Evolutionary conservation across 2,888 invertebrate genomes (phyloP).

Genomic region (Drosophila pseudotakahashii): DNA sequence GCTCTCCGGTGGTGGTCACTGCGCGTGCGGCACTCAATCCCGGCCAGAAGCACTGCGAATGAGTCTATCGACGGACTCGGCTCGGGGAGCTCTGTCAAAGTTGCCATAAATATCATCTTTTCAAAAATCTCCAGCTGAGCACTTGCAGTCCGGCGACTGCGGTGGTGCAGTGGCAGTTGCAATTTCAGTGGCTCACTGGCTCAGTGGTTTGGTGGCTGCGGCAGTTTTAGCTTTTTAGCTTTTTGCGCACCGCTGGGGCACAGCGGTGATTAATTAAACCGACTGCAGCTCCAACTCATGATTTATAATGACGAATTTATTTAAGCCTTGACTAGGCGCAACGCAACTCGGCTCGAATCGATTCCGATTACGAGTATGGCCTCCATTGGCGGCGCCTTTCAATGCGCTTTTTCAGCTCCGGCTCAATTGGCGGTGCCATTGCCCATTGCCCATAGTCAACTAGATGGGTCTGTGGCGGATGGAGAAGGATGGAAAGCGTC

Average conservation of each 20-base stretch:
- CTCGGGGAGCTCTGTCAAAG: conserved; percentile 75
- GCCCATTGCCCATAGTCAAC: conserved; percentile 10
- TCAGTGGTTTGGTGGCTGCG: no score
- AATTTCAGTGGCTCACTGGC: conserved; percentile 31
- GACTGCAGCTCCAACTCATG: conserved; percentile 70
- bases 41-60: conserved; percentile 57
- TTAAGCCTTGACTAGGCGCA: conserved; percentile 67
- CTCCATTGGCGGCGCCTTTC: conserved; percentile 67
- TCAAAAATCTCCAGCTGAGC: conserved; percentile 78
- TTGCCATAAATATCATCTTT: conserved; percentile 83
- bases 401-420: conserved; percentile 67
- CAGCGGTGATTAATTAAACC: conserved; percentile 79
- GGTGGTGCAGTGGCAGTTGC: conserved; percentile 23
- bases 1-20: conserved; percentile 66
- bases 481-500: conserved; percentile 1
- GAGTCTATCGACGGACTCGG: conserved; percentile 65
- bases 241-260: conserved; percentile 56
- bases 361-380: conserved; percentile 56
- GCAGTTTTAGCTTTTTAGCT: conserved; percentile 30
- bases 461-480: conserved; percentile 2
- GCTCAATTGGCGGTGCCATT: conserved; percentile 48
- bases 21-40: conserved; percentile 77
- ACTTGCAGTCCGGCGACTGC: conserved; percentile 47
- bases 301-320: conserved; percentile 84
- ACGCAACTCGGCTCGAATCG: conserved; percentile 35